Base-by-base conservation (phyloP, 2,888 invertebrate species). In the Campoletis raptor region DNA sequence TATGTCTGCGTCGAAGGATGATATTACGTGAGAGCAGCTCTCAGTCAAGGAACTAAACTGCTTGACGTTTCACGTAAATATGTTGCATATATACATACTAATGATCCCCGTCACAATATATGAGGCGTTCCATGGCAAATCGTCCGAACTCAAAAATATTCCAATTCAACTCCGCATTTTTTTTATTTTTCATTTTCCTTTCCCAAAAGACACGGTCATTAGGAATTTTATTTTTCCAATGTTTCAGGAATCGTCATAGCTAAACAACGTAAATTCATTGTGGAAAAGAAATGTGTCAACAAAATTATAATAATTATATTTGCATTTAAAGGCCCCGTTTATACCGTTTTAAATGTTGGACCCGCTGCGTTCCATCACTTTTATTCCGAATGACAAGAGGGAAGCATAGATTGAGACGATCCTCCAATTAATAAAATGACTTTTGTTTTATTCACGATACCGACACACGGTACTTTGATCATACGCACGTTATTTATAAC, bases 351-450 rank as follows among this genome's bases (percentile, higher is more conserved):
- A 21, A 54, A 24, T 12, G 5, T 57, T 12, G 57, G 12, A 57
- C 57, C 24, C 21, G 57, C 15, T 24, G 12, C 24, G 24, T 57
- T 10, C 57, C 12, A 24, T 57, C 12, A 24, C 57, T 10, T 24
- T 57, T 57, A 24, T 57, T 24, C 24, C 57, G 12, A 57, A 12
- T 12, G 4, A 24, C 12, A 5, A 57, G 24, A 54, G 18, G 12
- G 10, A 24, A 37, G 69, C 36, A 70, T 24, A n/a, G 15, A 36
- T n/a, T n/a, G 67, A 61, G 37, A 24, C 21, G 24, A 48, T 18
- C 24, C 57, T 42, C n/a, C 64, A 57, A 82, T 80, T 84, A 76
- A 80, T 84, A 84, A 80, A 80, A 84, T 80, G 73, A 69, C 69
- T 67, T 67, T 79, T 74, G 24, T 79, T 80, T 81, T 76, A 81